Evolutionary conservation across 1,140 invertebrate genomes (phyloP).

Genomic region (Ridgeia piscesae): DNA sequence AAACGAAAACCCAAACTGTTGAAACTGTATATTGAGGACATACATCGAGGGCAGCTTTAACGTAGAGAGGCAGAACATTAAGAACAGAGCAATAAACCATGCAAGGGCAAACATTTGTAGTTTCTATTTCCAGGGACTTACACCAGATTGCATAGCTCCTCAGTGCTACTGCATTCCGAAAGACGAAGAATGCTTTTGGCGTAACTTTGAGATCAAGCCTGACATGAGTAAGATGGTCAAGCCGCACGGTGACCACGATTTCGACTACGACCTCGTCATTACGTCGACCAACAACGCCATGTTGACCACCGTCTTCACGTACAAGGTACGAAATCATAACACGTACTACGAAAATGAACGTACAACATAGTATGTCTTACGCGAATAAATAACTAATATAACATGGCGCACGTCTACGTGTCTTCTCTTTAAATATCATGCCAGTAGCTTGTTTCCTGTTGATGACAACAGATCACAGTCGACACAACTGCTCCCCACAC

Average conservation of each 20-base stretch:
- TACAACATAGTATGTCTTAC: too few relatives aligned
- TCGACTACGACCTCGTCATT: neutral
- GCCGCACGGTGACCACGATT: constrained; percentile 5
- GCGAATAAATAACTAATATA: too few relatives aligned
- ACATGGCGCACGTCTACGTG: too few relatives aligned
- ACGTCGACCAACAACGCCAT: neutral
- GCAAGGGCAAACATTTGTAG: too few relatives aligned
- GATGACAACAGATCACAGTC: constrained; percentile 10
- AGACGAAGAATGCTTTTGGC: constrained; percentile 12
- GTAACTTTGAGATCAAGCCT: neutral
- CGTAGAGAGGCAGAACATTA: too few relatives aligned
- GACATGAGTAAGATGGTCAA: constrained; percentile 5
- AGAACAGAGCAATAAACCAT: too few relatives aligned
- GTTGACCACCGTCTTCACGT: neutral
- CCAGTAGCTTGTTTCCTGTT: neutral
- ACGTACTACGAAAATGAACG: neutral
- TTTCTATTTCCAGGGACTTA: neutral
- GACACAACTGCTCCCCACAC: neutral
- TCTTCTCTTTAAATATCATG: neutral
- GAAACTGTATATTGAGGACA: too few relatives aligned
- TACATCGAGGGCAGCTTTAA: too few relatives aligned
- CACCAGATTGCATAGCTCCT: neutral
- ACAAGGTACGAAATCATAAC: neutral
- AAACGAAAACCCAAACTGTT: too few relatives aligned
- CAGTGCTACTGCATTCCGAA: constrained; percentile 13